Evolutionary conservation across 2,113 vertebrate species (phyloP), one percentile per base, ranked within the genome.

Genomic region (Scophthalmus maximus): DNA sequence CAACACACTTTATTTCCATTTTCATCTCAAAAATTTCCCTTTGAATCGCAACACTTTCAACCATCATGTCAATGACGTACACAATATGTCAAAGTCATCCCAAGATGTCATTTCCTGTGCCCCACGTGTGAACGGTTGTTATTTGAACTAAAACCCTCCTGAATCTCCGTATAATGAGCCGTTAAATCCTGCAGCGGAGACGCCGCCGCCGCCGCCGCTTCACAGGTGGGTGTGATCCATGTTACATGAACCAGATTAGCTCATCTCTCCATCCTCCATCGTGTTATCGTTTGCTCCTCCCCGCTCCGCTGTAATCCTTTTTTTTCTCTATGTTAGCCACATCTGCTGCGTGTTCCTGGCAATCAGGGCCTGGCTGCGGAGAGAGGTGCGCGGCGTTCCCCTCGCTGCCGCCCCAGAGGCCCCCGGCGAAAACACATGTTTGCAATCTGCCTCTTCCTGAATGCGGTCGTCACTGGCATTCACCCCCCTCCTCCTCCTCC

Each of bases 181-280:
- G 17, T 15, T 15, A 6, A 18, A 42, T n/a, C 40, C 14, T 42
- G 34, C 34, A 36, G 34, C n/a, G n/a, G n/a, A n/a, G n/a, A n/a
- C n/a, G n/a, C n/a, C n/a, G n/a, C n/a, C n/a, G n/a, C n/a, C n/a
- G n/a, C n/a, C n/a, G n/a, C n/a, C n/a, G n/a, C 34, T 36, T 36
- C 34, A 14, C 40, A 42, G 40, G 15, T 55, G 52, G 18, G 52
- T 30, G 51, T 55, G 50, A 15, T 15, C 40, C 40, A 1, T 10
- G 47, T 87, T 85, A 75, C 62, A 52, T 81, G 85, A 83, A 52
- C 30, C 53, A 58, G 67, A 82, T 81, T 63, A 81, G 55, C 77
- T 83, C 76, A 72, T 78, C 68, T 15, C 58, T 79, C 61, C 69
- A 27, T 68, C 64, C 73, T 38, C 68, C 50, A 14, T n/a, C n/a